Evolutionary conservation across 92 coral and sea anemone species (phyloP).

Genomic region (Porites cylindrica): DNA sequence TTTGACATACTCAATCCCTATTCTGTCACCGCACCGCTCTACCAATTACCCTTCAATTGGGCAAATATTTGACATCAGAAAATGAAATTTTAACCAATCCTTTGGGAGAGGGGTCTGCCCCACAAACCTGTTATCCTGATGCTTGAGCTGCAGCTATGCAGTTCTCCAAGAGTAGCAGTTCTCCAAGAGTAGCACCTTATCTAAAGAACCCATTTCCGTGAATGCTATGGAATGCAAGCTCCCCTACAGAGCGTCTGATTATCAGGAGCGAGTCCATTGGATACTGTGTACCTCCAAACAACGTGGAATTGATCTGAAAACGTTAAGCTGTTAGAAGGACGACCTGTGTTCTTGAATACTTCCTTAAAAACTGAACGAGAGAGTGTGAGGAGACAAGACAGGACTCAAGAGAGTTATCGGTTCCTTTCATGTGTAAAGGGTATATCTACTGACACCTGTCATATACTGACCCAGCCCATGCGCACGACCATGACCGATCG

Average conservation of each 20-base stretch:
- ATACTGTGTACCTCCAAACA: not conserved
- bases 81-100: not conserved
- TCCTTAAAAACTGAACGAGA: not conserved
- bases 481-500: no score
- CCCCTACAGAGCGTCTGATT: not conserved
- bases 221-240: not conserved
- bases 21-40: slow-evolving; percentile 20
- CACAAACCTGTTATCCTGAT: not conserved
- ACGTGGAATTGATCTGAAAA: slow-evolving; percentile 1
- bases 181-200: not conserved
- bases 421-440: not conserved
- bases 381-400: not conserved
- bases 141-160: not conserved
- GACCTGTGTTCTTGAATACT: not conserved
- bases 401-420: not conserved
- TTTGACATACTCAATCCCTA: not conserved
- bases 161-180: not conserved
- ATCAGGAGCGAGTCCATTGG: not conserved
- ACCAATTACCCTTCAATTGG: not conserved
- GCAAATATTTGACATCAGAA: not conserved
- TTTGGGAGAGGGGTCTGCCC: not conserved
- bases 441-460: not conserved
- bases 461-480: no score
- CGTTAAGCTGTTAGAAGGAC: not conserved
- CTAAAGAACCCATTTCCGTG: not conserved